These are phyloP conservation scores for Hecatera dysodea DNA, from an alignment of 2,888 invertebrate species.

Conservation along the genomic window DNA sequence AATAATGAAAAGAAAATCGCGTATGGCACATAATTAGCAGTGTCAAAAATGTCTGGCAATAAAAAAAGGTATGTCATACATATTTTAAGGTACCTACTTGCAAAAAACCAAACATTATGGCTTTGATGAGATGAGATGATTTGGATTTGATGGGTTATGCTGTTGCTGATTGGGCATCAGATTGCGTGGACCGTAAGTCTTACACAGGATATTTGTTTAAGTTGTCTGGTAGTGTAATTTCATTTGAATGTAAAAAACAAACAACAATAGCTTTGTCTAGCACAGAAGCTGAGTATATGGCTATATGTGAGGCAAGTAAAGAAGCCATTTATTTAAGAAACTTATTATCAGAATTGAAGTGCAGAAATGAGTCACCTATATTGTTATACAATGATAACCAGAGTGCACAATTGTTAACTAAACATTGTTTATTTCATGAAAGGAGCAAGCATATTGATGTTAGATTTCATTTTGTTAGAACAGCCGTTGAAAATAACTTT, in stretches of 20 bases:
- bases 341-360: not conserved
- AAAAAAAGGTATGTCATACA: no score
- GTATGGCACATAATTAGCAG: no score
- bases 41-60: no score
- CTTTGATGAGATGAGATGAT: no score
- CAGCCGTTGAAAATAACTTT: not conserved
- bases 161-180: no score
- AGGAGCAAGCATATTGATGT: constrained; percentile 4
- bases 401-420: not conserved
- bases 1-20: no score
- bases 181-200: no score
- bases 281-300: no score
- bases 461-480: not conserved
- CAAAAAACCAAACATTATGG: no score
- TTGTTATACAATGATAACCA: constrained; percentile 1
- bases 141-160: no score
- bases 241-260: not conserved
- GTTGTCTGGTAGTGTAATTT: not conserved
- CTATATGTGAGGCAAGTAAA: not conserved
- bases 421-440: not conserved
- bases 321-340: not conserved
- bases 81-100: no score
- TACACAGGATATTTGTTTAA: no score
- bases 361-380: constrained; percentile 1
- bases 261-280: not conserved